A percentile compares a stretch with the other conserved stretches of the same genome.
Evolutionary conservation across 2,797 vertebrate genomes (phyloP).

Genomic region (Macropus fuliginosus): DNA sequence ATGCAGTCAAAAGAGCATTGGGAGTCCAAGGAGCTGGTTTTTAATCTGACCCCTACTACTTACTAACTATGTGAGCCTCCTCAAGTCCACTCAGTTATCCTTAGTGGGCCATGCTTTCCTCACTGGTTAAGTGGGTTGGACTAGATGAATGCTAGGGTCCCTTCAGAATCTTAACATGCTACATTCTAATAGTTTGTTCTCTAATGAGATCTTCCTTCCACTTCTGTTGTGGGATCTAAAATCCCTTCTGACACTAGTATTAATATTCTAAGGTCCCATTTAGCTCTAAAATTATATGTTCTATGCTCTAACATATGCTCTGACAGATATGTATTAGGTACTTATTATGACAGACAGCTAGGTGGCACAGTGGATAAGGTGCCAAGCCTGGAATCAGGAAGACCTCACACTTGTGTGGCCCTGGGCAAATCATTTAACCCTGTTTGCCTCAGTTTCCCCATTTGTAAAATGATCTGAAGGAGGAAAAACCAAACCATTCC

Average conservation of each 20-base stretch:
- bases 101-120: not conserved
- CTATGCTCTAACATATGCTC: not conserved
- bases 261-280: not conserved
- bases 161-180: not conserved
- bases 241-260: not conserved
- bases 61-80: not conserved
- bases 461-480: not conserved
- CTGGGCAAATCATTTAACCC: not conserved
- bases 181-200: not conserved
- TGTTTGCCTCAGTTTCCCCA: not conserved
- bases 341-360: constrained; percentile 6
- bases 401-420: not conserved
- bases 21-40: not conserved
- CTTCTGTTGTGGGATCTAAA: not conserved
- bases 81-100: not conserved
- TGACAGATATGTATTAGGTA: constrained; percentile 38
- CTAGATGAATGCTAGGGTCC: not conserved
- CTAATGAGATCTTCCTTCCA: not conserved
- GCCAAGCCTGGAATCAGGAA: not conserved
- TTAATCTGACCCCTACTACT: not conserved
- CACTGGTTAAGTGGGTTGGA: not conserved
- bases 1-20: not conserved
- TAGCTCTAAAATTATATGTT: not conserved
- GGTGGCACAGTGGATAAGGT: not conserved
- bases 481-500: not conserved